These are phyloP conservation scores for Pantala flavescens DNA, from an alignment of 1,140 invertebrate species.

Conservation along the genomic window DNA sequence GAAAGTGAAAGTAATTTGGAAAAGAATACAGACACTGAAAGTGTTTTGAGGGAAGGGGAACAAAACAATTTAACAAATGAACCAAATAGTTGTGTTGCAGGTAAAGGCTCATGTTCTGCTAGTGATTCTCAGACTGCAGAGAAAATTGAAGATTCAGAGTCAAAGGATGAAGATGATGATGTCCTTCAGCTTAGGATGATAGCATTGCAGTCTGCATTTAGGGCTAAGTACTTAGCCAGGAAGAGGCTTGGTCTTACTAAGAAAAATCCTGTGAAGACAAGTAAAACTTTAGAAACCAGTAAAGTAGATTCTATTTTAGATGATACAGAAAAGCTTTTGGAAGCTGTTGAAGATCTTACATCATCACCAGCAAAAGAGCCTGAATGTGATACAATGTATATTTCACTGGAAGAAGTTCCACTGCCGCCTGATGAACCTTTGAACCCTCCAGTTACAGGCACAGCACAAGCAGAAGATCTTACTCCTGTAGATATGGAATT, in stretches of 20 bases:
- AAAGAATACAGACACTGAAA: too few species aligned
- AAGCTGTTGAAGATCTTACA: not conserved
- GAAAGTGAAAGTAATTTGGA: too few species aligned
- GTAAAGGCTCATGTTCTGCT: not conserved
- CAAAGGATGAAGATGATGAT: slow-evolving; percentile 30
- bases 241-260: slow-evolving; percentile 23
- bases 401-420: not conserved
- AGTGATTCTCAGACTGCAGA: not conserved
- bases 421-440: not conserved
- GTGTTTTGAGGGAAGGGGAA: too few species aligned
- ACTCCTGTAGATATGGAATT: not conserved
- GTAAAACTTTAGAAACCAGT: not conserved
- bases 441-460: not conserved
- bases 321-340: not conserved
- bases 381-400: not conserved
- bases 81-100: too few species aligned
- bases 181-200: slow-evolving; percentile 32
- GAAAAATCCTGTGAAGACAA: slow-evolving; percentile 14
- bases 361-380: not conserved
- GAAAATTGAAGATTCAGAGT: not conserved
- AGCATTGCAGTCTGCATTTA: slow-evolving; percentile 33
- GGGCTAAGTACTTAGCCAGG: slow-evolving; percentile 32
- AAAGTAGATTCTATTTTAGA: not conserved
- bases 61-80: too few species aligned
- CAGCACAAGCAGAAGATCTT: not conserved